Evolutionary conservation across 2,888 invertebrate genomes (phyloP).

Genomic region (Sinhomidia bicolor): DNA sequence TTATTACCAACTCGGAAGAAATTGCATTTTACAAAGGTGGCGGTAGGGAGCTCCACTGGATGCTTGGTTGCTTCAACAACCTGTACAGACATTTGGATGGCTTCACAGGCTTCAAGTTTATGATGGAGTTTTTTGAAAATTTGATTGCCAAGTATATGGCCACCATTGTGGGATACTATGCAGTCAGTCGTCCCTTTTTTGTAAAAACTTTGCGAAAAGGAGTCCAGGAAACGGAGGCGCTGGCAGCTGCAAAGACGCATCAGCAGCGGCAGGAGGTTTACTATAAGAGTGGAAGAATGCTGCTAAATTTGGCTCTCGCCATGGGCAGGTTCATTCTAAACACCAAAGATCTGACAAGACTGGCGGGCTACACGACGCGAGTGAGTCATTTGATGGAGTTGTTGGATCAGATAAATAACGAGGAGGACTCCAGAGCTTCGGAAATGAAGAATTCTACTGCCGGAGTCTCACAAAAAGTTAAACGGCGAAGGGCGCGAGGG

Average conservation of each 20-base stretch:
- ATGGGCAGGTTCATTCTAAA: conserved; percentile 97
- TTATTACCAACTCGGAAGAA: conserved; percentile 99
- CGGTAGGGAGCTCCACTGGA: conserved; percentile 91
- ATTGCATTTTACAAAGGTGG: conserved; percentile 87
- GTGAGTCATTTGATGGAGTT: conserved; percentile 95
- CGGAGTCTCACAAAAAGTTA: too few relatives aligned
- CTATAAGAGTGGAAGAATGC: conserved; percentile 98
- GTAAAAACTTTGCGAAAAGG: too few relatives aligned
- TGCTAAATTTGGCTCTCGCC: conserved; percentile 97
- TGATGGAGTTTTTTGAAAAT: conserved; percentile 97
- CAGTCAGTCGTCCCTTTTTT: conserved; percentile 97
- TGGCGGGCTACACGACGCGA: conserved; percentile 96
- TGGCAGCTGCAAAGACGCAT: conserved; percentile 16
- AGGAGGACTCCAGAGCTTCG: conserved; percentile 78
- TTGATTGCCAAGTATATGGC: conserved; percentile 98
- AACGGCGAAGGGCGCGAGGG: too few relatives aligned
- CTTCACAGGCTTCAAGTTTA: conserved; percentile 93
- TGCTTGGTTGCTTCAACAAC: conserved; percentile 91
- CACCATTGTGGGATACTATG: conserved; percentile 97
- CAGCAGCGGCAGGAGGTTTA: conserved; percentile 86
- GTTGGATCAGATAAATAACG: conserved; percentile 90
- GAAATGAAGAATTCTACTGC: background rate
- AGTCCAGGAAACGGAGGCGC: background rate
- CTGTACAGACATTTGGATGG: conserved; percentile 89
- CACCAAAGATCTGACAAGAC: conserved; percentile 93